Percentiles rank a stretch among this genome's conserved stretches.
Evolutionary conservation across 2,113 vertebrate species (phyloP).

Genomic region (Rousettus leschenaultii): DNA sequence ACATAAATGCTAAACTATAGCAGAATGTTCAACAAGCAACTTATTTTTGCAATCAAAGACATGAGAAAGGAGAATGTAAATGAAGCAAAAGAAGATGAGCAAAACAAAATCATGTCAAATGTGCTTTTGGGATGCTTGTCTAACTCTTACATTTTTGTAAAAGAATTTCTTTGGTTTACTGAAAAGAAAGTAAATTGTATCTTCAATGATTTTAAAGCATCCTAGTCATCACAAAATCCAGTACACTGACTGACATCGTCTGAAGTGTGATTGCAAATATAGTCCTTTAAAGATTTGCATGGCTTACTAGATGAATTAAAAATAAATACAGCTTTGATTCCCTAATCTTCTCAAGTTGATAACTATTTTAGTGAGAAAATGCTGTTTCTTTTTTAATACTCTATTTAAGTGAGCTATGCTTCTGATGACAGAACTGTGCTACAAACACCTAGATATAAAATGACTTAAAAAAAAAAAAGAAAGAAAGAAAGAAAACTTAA

Average conservation of each 20-base stretch:
- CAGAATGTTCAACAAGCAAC: slow-evolving; percentile 46
- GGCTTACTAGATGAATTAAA: slow-evolving; percentile 22
- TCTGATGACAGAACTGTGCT: background rate
- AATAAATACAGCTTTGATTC: slow-evolving; percentile 15
- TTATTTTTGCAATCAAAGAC: slow-evolving; percentile 38
- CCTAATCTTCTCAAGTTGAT: background rate
- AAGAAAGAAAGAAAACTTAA: background rate
- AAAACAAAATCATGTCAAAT: slow-evolving; percentile 44
- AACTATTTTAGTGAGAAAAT: background rate
- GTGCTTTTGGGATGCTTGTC: background rate
- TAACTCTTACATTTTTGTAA: background rate
- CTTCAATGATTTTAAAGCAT: background rate
- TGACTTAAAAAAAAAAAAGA: background rate
- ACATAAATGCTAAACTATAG: slow-evolving; percentile 26
- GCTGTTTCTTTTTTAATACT: background rate
- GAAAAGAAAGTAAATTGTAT: background rate
- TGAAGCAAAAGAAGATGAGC: slow-evolving; percentile 49
- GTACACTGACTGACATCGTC: background rate
- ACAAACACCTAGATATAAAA: background rate
- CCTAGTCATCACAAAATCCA: background rate
- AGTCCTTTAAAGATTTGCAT: slow-evolving; percentile 17
- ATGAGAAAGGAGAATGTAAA: slow-evolving; percentile 32
- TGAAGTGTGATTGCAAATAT: background rate
- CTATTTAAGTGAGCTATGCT: background rate
- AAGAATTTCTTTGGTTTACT: slow-evolving; percentile 32